Conservation (phyloP, 2,113 vertebrate genomes). For the Pionites leucogaster region DNA sequence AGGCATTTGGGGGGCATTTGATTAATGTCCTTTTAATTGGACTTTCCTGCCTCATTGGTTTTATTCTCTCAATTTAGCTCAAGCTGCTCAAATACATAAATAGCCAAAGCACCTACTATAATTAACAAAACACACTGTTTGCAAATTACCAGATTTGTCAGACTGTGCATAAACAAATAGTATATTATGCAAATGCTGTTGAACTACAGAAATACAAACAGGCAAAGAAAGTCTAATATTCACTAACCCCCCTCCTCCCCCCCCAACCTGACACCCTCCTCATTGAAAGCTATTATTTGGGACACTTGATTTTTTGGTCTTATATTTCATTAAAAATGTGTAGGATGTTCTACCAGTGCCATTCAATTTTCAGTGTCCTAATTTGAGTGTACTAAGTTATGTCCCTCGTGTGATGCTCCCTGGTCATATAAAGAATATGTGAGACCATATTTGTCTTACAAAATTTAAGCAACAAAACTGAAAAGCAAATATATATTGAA, state of each 20-base stretch:
- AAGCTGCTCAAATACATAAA: conserved; percentile 51
- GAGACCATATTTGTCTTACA: neutral
- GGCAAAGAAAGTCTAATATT: neutral
- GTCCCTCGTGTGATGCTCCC: neutral
- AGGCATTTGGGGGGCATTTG: conserved; percentile 50
- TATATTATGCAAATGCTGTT: neutral
- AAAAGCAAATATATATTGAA: neutral
- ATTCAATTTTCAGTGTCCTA: neutral
- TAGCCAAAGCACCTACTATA: conserved; percentile 44
- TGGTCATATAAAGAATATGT: neutral
- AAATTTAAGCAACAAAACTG: neutral
- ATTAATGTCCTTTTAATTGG: conserved; percentile 63
- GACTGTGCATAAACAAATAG: neutral
- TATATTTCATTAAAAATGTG: neutral
- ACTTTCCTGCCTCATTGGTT: conserved; percentile 59
- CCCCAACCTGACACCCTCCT: neutral
- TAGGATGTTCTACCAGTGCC: neutral
- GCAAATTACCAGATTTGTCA: conserved; percentile 27
- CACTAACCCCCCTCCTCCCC: neutral
- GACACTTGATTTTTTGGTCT: neutral
- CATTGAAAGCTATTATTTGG: neutral
- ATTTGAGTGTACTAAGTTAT: neutral
- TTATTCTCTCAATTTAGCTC: conserved; percentile 55
- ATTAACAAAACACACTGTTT: conserved; percentile 31
- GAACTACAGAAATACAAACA: neutral